Conservation (phyloP, 2,797 vertebrate genomes). For the Strix occidentalis region DNA sequence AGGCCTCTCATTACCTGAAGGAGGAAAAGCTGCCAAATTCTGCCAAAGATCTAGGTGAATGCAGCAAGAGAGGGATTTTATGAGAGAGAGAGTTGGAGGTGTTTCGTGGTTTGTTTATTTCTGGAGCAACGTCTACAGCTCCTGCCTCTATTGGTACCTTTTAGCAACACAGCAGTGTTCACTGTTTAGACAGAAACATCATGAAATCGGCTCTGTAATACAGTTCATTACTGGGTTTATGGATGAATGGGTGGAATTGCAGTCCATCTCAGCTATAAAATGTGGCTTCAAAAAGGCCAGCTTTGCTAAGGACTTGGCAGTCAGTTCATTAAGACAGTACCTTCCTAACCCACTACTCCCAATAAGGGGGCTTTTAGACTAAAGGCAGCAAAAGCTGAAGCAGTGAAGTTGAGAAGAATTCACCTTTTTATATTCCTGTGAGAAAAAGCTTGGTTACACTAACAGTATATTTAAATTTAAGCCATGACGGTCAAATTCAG, state of each 20-base stretch:
- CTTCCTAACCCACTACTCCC: background rate
- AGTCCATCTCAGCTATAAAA: background rate
- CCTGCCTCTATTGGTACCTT: background rate
- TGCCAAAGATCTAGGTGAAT: background rate
- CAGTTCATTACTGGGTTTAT: background rate
- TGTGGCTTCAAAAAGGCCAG: background rate
- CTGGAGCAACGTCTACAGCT: background rate
- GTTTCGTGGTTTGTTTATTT: background rate
- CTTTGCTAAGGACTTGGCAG: background rate
- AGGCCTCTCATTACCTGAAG: background rate
- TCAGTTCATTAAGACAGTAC: background rate
- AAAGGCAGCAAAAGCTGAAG: background rate
- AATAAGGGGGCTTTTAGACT: background rate
- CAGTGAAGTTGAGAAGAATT: background rate
- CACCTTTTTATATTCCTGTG: background rate
- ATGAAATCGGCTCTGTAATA: background rate
- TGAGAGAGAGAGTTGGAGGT: background rate
- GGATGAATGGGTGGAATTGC: background rate
- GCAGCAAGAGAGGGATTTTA: background rate
- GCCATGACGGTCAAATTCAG: background rate
- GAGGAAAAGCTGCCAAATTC: background rate
- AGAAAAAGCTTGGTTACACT: background rate
- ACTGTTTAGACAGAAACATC: background rate
- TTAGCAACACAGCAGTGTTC: background rate
- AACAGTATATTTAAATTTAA: background rate